Percentiles rank a stretch among this genome's conserved stretches.
These are phyloP conservation scores for Forbesichthys agassizii DNA, from an alignment of 2,113 vertebrate species.

Conservation along the genomic window DNA sequence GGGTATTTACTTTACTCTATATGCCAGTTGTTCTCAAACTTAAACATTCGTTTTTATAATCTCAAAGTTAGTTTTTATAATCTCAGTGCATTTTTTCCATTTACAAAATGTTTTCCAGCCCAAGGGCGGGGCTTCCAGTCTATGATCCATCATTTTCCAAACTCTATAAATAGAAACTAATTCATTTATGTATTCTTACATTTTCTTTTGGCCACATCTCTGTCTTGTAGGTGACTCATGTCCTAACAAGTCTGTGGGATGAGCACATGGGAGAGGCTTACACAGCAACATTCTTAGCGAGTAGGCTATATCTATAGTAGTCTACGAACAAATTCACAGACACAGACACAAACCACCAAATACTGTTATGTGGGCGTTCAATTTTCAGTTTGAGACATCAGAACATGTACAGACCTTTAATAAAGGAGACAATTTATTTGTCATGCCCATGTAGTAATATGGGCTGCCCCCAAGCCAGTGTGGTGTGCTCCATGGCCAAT, in stretches of 20 bases:
- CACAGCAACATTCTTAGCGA: neutral
- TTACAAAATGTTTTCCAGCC: slow-evolving; percentile 42
- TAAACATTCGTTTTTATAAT: neutral
- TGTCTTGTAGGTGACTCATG: slow-evolving; percentile 59
- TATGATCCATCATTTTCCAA: slow-evolving; percentile 53
- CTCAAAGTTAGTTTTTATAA: neutral
- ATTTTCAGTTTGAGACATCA: too few species aligned
- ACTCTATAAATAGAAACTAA: slow-evolving; percentile 70
- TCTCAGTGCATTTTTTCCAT: slow-evolving; percentile 21
- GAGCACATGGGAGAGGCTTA: slow-evolving; percentile 32
- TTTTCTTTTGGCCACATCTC: slow-evolving; percentile 54
- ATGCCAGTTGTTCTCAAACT: too few species aligned
- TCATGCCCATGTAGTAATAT: too few species aligned
- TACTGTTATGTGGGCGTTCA: too few species aligned
- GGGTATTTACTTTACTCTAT: too few species aligned
- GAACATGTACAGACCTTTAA: too few species aligned
- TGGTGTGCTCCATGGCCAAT: too few species aligned
- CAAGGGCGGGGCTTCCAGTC: slow-evolving; percentile 44
- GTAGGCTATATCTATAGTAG: too few species aligned
- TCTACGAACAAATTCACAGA: too few species aligned
- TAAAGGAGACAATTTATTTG: too few species aligned
- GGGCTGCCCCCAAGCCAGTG: too few species aligned
- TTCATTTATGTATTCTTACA: slow-evolving; percentile 49
- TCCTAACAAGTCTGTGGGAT: slow-evolving; percentile 32
- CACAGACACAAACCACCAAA: too few species aligned